Percentiles rank a stretch among this genome's conserved stretches.
Conservation (phyloP, 2,113 vertebrate genomes). For the Scopus umbretta region DNA sequence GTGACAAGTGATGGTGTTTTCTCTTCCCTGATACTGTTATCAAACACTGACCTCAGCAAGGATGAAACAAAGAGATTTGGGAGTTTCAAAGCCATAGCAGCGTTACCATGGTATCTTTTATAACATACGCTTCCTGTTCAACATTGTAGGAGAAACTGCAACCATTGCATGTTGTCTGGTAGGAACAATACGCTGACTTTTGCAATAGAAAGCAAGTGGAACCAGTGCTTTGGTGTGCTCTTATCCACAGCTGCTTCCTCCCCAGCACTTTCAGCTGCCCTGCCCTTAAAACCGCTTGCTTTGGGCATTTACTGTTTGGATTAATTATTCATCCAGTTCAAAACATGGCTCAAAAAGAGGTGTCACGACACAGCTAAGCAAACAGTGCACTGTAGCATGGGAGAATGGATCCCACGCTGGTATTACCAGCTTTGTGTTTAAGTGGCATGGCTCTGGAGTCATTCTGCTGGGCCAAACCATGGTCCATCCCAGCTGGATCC, state of each 20-base stretch:
- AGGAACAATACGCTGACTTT: not conserved
- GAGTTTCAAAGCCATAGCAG: not conserved
- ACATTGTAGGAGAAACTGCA: not conserved
- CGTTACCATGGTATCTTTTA: not conserved
- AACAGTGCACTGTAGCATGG: not conserved
- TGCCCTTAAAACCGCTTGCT: not conserved
- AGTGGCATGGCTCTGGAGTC: not conserved
- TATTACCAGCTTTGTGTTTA: not conserved
- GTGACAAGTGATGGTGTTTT: not conserved
- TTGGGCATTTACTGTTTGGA: not conserved
- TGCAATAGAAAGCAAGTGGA: not conserved
- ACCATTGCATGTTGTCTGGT: not conserved
- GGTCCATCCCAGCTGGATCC: not conserved
- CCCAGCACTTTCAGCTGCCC: not conserved
- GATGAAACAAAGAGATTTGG: not conserved
- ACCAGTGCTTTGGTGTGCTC: not conserved
- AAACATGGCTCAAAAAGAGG: not conserved
- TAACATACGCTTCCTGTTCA: not conserved
- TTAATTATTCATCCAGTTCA: not conserved
- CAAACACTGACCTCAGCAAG: not conserved
- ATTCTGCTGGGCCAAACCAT: not conserved
- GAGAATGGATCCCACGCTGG: not conserved
- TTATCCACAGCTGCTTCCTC: not conserved
- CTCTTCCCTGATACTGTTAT: not conserved
- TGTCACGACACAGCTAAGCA: not conserved